Conservation (phyloP, 2,888 invertebrate genomes). For the Fissipunctia ypsillon region DNA sequence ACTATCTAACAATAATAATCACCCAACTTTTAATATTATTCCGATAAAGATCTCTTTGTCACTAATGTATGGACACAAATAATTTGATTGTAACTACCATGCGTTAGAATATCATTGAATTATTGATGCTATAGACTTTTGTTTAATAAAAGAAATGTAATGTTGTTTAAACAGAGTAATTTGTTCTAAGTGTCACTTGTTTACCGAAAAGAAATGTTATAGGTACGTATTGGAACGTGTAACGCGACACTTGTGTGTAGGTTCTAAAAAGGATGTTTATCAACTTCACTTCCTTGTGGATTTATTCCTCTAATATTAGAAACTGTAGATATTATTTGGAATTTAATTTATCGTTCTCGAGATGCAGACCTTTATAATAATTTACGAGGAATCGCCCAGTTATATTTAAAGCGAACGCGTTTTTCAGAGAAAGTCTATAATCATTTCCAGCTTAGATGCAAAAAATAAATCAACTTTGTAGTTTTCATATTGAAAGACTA, state of each 20-base stretch:
- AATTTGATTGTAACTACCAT: slow-evolving; percentile 77
- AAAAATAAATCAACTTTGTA: slow-evolving; percentile 11
- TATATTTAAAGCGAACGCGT: background rate
- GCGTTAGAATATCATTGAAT: slow-evolving; percentile 72
- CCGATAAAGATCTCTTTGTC: slow-evolving; percentile 74
- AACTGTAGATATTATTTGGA: slow-evolving; percentile 1
- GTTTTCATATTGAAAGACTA: background rate
- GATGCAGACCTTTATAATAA: background rate
- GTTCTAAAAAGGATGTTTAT: slow-evolving; percentile 10
- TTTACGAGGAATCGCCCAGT: background rate
- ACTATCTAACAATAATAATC: slow-evolving; percentile 72
- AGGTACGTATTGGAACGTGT: slow-evolving; percentile 1
- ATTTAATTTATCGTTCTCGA: background rate
- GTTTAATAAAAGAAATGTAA: slow-evolving; percentile 77
- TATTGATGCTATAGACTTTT: slow-evolving; percentile 70
- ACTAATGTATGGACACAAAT: slow-evolving; percentile 71
- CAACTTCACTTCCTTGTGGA: background rate
- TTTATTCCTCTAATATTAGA: background rate
- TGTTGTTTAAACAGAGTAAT: slow-evolving; percentile 68
- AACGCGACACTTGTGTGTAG: slow-evolving; percentile 6
- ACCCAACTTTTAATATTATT: slow-evolving; percentile 73
- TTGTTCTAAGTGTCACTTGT: slow-evolving; percentile 53
- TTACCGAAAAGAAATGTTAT: slow-evolving; percentile 49
- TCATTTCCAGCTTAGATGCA: background rate
- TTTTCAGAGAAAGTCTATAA: background rate